Conservation (phyloP, 1,140 invertebrate species). For the Cydia splendana region DNA sequence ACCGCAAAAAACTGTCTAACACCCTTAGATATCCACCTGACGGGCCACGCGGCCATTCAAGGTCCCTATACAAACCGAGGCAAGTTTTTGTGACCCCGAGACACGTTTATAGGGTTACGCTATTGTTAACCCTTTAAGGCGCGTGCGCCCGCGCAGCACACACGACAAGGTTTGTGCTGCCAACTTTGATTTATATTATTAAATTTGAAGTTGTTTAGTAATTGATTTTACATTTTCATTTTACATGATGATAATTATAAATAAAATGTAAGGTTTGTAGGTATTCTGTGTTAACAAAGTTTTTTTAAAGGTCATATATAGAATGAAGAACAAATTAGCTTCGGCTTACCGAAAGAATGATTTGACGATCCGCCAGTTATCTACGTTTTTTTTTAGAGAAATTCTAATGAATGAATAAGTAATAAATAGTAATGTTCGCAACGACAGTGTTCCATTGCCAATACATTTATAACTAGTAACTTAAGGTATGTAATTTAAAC, state of each 20-base stretch:
- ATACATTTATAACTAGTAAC: neutral
- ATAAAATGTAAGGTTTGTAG: too few relatives aligned
- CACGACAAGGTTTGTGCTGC: neutral
- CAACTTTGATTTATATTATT: conserved; percentile 1
- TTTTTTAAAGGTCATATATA: neutral
- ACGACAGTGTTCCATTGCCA: neutral
- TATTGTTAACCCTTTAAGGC: conserved; percentile 13
- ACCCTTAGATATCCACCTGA: conserved; percentile 9
- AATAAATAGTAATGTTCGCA: neutral
- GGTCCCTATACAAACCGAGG: conserved; percentile 10
- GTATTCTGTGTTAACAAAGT: too few relatives aligned
- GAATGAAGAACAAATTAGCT: too few relatives aligned
- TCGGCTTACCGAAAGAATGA: too few relatives aligned
- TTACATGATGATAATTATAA: neutral
- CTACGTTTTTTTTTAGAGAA: too few relatives aligned
- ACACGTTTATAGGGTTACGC: conserved; percentile 14
- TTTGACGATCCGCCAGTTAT: too few relatives aligned
- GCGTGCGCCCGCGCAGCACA: neutral
- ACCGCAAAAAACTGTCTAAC: conserved; percentile 1
- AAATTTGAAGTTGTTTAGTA: neutral
- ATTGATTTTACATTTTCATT: neutral
- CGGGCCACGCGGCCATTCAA: conserved; percentile 4
- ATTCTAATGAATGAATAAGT: too few relatives aligned
- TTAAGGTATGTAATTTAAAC: neutral
- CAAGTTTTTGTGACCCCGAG: conserved; percentile 20